These are phyloP conservation scores for Drosophila saltans DNA, from an alignment of 1,140 invertebrate genomes.

Conservation along the genomic window DNA sequence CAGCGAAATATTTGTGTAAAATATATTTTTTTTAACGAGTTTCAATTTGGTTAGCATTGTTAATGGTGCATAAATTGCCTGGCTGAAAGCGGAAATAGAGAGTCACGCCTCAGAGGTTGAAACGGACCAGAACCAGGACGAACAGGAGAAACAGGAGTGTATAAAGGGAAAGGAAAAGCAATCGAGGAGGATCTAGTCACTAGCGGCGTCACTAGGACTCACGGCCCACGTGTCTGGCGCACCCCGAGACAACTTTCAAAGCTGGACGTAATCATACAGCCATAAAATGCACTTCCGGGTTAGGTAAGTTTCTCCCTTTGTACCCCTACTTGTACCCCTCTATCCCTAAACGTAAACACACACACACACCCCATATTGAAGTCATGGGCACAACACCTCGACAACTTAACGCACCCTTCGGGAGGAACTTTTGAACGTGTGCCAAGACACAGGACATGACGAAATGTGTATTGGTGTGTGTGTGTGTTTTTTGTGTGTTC, in stretches of 20 bases:
- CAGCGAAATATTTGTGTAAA: constrained; percentile 49
- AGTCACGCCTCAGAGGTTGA: constrained; percentile 75
- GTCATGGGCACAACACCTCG: constrained; percentile 7
- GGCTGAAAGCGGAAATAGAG: constrained; percentile 66
- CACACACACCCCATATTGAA: background rate
- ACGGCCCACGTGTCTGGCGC: constrained; percentile 68
- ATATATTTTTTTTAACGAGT: constrained; percentile 47
- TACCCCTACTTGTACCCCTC: too few species aligned
- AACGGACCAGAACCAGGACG: constrained; percentile 37
- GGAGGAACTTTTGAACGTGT: constrained; percentile 53
- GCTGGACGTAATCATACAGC: constrained; percentile 61
- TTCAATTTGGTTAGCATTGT: constrained; percentile 54
- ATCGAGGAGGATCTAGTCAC: background rate
- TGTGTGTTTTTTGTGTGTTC: background rate
- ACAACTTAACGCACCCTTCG: constrained; percentile 5
- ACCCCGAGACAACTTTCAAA: constrained; percentile 54
- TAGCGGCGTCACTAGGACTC: background rate
- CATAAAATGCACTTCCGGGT: constrained; percentile 80
- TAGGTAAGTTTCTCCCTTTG: constrained; percentile 31
- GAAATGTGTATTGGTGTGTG: background rate
- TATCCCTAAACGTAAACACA: constrained; percentile 30
- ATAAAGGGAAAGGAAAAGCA: background rate
- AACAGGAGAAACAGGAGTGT: background rate
- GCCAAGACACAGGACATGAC: constrained; percentile 43
- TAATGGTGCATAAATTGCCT: constrained; percentile 61